phyloP scores from a whole-genome alignment of 2,797 vertebrate genomes.

The Molothrus ater region DNA sequence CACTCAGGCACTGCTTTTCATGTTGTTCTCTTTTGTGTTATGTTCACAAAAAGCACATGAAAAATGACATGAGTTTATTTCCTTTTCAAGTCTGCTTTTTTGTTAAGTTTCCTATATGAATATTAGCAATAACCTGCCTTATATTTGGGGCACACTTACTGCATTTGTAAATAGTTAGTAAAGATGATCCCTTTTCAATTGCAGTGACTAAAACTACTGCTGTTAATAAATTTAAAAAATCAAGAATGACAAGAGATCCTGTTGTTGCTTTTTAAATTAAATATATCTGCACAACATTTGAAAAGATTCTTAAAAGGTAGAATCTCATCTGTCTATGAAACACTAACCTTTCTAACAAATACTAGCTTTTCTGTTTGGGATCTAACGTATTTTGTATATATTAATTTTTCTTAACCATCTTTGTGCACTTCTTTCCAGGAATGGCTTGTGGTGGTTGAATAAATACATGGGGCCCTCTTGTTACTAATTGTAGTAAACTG shows the following conservation, averaged over 20 bases:
- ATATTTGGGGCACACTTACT: constrained; percentile 14
- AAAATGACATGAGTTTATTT: not conserved
- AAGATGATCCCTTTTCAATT: constrained; percentile 43
- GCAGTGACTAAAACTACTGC: not conserved
- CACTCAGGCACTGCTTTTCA: constrained; percentile 13
- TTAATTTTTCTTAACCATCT: constrained; percentile 49
- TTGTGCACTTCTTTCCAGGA: constrained; percentile 41
- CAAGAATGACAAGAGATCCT: not conserved
- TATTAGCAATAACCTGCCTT: not conserved
- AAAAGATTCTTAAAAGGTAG: constrained; percentile 70
- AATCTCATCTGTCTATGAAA: constrained; percentile 73
- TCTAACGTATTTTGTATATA: constrained; percentile 4
- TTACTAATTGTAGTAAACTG: constrained; percentile 29
- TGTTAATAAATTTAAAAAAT: not conserved
- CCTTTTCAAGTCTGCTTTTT: constrained; percentile 51
- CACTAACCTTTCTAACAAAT: constrained; percentile 60
- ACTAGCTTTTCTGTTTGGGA: constrained; percentile 45
- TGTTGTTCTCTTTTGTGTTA: constrained; percentile 14
- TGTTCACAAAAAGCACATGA: not conserved
- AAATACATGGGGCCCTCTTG: constrained; percentile 1
- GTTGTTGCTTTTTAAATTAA: constrained; percentile 1
- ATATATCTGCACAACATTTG: constrained; percentile 55
- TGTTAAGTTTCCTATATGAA: not conserved
- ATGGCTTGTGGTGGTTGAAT: constrained; percentile 59
- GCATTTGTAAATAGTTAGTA: not conserved